These are phyloP conservation scores for Philopotamus ludificatus DNA, from an alignment of 1,140 invertebrate species.

Conservation along the genomic window DNA sequence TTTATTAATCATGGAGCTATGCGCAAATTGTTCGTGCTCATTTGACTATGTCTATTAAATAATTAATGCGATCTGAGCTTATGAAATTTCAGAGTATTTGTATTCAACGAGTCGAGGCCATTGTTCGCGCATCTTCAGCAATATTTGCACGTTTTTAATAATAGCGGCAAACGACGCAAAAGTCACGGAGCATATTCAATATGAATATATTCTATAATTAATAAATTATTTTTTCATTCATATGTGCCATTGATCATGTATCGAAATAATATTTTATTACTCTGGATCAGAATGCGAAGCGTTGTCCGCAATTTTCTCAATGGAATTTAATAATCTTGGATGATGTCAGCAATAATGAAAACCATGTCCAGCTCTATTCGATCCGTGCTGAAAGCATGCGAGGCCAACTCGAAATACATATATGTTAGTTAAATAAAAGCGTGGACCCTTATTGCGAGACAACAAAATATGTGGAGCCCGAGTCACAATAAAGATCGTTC, in stretches of 20 bases:
- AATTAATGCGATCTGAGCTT: constrained; percentile 3
- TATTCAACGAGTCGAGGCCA: constrained; percentile 14
- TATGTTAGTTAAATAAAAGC: background rate
- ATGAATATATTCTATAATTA: no score
- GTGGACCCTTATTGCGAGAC: background rate
- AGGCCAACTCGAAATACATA: background rate
- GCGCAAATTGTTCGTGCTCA: constrained; percentile 1
- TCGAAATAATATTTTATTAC: no score
- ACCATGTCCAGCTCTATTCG: constrained; percentile 12
- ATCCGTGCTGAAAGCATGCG: background rate
- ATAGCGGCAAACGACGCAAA: constrained; percentile 3
- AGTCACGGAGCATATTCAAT: no score
- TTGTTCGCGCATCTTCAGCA: constrained; percentile 9
- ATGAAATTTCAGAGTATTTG: constrained; percentile 19
- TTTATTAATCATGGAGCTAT: no score
- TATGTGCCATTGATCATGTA: no score
- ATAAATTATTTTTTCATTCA: no score
- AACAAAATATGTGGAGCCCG: background rate
- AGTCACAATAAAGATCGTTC: background rate
- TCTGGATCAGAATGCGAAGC: no score
- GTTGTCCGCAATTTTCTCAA: constrained; percentile 4
- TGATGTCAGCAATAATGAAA: constrained; percentile 28
- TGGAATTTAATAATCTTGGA: constrained; percentile 25
- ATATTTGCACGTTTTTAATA: constrained; percentile 31
- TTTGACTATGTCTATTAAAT: background rate